These are phyloP conservation scores for Lampris megalopsis DNA, from an alignment of 2,113 vertebrate species.

Conservation along the genomic window DNA sequence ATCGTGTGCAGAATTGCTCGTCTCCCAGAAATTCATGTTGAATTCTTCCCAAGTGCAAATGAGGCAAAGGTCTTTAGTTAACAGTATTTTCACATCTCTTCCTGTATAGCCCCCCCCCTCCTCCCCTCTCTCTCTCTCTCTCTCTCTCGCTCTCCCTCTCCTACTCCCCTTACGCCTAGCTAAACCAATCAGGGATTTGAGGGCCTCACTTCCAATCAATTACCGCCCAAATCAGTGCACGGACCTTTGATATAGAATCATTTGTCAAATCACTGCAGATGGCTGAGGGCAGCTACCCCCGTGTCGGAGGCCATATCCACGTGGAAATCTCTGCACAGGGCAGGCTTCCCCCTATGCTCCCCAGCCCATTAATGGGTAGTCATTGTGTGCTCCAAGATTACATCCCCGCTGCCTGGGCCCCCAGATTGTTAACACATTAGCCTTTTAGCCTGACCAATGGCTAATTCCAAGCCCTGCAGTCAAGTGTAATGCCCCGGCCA, in stretches of 20 bases:
- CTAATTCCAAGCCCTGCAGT: slow-evolving; percentile 55
- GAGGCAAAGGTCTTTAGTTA: slow-evolving; percentile 27
- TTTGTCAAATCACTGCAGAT: slow-evolving; percentile 83
- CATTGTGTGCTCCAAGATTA: slow-evolving; percentile 74
- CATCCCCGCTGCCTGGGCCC: slow-evolving; percentile 46
- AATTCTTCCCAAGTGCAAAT: slow-evolving; percentile 57
- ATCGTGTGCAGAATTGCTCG: slow-evolving; percentile 28
- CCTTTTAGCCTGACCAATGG: slow-evolving; percentile 71
- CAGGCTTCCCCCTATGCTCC: slow-evolving; percentile 67
- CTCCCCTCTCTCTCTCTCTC: slow-evolving; percentile 25
- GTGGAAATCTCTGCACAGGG: slow-evolving; percentile 78
- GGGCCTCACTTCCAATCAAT: slow-evolving; percentile 84
- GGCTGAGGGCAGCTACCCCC: slow-evolving; percentile 76
- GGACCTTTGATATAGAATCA: slow-evolving; percentile 84
- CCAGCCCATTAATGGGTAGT: slow-evolving; percentile 76
- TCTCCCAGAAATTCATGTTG: slow-evolving; percentile 39
- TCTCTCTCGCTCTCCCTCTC: slow-evolving; percentile 48
- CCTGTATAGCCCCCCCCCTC: slow-evolving; percentile 1
- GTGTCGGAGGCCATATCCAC: slow-evolving; percentile 78
- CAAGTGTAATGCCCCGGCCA: slow-evolving; percentile 37
- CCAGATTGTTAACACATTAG: slow-evolving; percentile 69
- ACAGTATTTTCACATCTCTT: slow-evolving; percentile 47
- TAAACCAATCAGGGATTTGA: slow-evolving; percentile 86
- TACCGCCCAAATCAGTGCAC: slow-evolving; percentile 81
- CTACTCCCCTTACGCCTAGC: slow-evolving; percentile 64